These are phyloP conservation scores for Agrypnia vestita DNA, from an alignment of 1,140 invertebrate species.

Conservation along the genomic window DNA sequence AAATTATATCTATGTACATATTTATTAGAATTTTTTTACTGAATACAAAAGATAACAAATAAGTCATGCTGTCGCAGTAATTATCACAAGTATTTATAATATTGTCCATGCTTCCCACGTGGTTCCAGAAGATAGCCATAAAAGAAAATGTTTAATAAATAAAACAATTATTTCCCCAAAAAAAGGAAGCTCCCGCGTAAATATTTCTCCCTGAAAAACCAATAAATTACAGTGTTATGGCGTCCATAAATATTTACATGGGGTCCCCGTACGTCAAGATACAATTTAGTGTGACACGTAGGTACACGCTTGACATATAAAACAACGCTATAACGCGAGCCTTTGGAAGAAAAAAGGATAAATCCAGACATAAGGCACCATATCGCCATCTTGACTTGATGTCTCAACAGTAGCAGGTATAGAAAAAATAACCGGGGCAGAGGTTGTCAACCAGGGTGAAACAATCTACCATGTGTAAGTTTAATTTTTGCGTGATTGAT, in stretches of 20 bases:
- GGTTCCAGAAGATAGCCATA: conserved; percentile 38
- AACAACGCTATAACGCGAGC: conserved; percentile 44
- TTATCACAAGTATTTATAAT: background rate
- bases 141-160: conserved; percentile 38
- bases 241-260: conserved; percentile 51
- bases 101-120: background rate
- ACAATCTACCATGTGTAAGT: too few species aligned
- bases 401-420: background rate
- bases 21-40: too few species aligned
- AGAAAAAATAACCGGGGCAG: background rate
- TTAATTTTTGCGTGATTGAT: too few species aligned
- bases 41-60: too few species aligned
- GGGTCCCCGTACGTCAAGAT: conserved; percentile 55
- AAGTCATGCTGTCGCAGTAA: too few species aligned
- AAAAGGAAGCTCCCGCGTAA: conserved; percentile 52
- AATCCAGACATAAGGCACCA: conserved; percentile 26
- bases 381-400: conserved; percentile 27
- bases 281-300: conserved; percentile 58
- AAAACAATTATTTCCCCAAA: conserved; percentile 20
- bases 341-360: conserved; percentile 16
- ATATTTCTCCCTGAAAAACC: conserved; percentile 55
- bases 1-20: too few species aligned
- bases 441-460: too few species aligned
- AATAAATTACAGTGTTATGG: conserved; percentile 58
- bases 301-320: conserved; percentile 44